These are phyloP conservation scores for Cyprinodon diabolis DNA, from an alignment of 2,797 vertebrate genomes.

Conservation along the genomic window DNA sequence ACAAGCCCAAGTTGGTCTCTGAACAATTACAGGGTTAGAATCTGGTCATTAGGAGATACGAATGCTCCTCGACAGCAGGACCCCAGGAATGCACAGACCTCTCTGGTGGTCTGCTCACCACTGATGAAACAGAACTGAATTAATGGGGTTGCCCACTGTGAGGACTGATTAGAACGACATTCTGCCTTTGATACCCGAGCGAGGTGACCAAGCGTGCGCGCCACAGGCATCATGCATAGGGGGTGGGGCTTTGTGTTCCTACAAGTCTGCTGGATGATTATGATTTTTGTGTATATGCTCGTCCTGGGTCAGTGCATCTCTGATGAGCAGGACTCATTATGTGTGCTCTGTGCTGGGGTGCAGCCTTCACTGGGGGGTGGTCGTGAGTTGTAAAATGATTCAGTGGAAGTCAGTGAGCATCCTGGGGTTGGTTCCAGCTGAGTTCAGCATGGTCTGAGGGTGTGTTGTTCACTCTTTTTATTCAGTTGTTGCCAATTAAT, in stretches of 20 bases:
- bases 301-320: conserved; percentile 62
- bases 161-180: conserved; percentile 69
- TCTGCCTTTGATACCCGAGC: conserved; percentile 68
- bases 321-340: conserved; percentile 65
- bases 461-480: conserved; percentile 9
- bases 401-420: conserved; percentile 9
- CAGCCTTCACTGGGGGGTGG: conserved; percentile 36
- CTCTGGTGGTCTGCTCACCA: conserved; percentile 57
- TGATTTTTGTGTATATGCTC: conserved; percentile 14
- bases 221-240: conserved; percentile 36
- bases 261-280: background rate
- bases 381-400: conserved; percentile 50
- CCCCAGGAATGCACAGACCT: conserved; percentile 67
- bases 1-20: conserved; percentile 41
- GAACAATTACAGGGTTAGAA: conserved; percentile 59
- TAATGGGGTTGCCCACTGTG: conserved; percentile 76
- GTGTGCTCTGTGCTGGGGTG: conserved; percentile 40
- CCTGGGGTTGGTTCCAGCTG: conserved; percentile 3
- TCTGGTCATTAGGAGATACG: conserved; percentile 67
- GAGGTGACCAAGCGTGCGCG: conserved; percentile 59
- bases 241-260: conserved; percentile 23
- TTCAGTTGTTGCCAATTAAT: conserved; percentile 34
- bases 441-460: conserved; percentile 15
- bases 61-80: conserved; percentile 66
- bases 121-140: conserved; percentile 79